Evolutionary conservation across 1,140 invertebrate genomes (phyloP).

Genomic region (Asobara japonica): DNA sequence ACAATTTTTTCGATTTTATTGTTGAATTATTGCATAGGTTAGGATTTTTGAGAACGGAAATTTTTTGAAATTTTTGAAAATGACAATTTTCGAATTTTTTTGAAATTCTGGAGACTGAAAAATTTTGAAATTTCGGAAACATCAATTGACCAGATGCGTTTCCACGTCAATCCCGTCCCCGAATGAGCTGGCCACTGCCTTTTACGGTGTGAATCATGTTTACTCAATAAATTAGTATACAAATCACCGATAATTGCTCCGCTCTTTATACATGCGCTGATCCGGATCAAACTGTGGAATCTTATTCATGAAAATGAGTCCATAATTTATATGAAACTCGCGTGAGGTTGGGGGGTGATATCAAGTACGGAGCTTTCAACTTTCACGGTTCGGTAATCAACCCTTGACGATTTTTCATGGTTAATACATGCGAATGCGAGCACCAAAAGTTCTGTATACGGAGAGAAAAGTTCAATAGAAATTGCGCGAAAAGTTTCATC

Average conservation of each 20-base stretch:
- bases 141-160: too few species aligned
- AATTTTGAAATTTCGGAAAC: too few species aligned
- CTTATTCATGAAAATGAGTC: conserved; percentile 33
- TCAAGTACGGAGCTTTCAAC: conserved; percentile 2
- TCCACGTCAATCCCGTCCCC: too few species aligned
- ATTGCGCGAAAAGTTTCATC: too few species aligned
- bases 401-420: background rate
- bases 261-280: background rate
- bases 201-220: background rate
- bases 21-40: too few species aligned
- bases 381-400: background rate
- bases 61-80: too few species aligned
- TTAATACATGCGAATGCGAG: background rate
- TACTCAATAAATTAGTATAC: background rate
- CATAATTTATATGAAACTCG: conserved; percentile 27
- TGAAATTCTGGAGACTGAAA: too few species aligned
- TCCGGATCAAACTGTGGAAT: conserved; percentile 27
- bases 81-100: too few species aligned
- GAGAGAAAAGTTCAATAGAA: too few species aligned
- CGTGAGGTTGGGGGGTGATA: conserved; percentile 14
- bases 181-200: background rate
- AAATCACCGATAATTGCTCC: background rate
- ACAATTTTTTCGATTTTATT: too few species aligned
- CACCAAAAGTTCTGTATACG: background rate
- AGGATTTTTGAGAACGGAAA: too few species aligned